These are phyloP conservation scores for Sisor rabdophorus DNA, from an alignment of 2,113 vertebrate genomes.

Conservation along the genomic window DNA sequence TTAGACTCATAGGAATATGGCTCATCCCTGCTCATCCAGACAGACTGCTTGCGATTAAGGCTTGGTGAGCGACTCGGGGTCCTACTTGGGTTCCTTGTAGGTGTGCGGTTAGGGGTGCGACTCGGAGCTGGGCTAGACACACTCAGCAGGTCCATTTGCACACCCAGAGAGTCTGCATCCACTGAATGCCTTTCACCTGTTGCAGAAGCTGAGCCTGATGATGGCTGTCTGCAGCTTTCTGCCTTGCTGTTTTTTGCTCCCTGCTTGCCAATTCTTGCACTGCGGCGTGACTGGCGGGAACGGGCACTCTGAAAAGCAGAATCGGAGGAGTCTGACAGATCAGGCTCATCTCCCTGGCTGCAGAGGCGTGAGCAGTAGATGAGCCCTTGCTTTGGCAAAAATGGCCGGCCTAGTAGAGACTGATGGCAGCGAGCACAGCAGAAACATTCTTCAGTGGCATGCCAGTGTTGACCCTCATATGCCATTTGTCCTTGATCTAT, in stretches of 20 bases:
- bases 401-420: conserved; percentile 90
- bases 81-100: conserved; percentile 68
- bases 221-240: conserved; percentile 57
- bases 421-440: conserved; percentile 95
- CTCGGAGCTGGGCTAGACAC: conserved; percentile 74
- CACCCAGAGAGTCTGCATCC: conserved; percentile 85
- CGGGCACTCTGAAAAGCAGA: conserved; percentile 94
- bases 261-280: conserved; percentile 86
- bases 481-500: conserved; percentile 99
- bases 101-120: conserved; percentile 71
- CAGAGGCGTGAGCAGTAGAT: conserved; percentile 97
- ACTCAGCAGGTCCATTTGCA: conserved; percentile 94
- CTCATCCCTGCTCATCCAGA: conserved; percentile 93
- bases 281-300: conserved; percentile 90
- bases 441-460: conserved; percentile 94
- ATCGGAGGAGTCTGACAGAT: conserved; percentile 92
- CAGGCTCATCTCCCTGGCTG: conserved; percentile 90
- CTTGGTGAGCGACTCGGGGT: conserved; percentile 78
- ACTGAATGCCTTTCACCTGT: conserved; percentile 83
- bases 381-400: conserved; percentile 95
- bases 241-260: conserved; percentile 66
- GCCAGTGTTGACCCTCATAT: conserved; percentile 97
- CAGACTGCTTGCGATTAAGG: conserved; percentile 79
- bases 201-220: conserved; percentile 63
- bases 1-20: conserved; percentile 86